Evolutionary conservation across 2,797 vertebrate genomes (phyloP).

Genomic region (Onychomys torridus): DNA sequence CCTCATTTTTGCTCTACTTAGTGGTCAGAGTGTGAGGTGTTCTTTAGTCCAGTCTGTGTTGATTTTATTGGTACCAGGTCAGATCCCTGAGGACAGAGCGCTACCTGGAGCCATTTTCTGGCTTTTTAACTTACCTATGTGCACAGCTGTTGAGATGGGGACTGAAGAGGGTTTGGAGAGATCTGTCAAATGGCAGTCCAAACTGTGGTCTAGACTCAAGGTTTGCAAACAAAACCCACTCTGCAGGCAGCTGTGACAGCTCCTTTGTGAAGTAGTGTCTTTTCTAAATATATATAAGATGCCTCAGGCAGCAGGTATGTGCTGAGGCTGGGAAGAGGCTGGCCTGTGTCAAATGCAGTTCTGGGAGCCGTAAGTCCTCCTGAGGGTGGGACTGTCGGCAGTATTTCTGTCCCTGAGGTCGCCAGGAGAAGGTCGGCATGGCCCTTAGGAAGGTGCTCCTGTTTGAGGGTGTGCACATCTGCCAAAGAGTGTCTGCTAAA

Average conservation of each 20-base stretch:
- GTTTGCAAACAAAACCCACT: background rate
- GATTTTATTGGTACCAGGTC: background rate
- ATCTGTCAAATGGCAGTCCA: background rate
- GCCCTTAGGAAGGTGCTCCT: background rate
- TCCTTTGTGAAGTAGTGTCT: background rate
- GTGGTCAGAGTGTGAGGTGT: background rate
- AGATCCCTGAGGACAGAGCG: background rate
- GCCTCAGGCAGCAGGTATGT: background rate
- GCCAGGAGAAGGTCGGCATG: background rate
- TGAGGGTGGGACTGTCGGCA: background rate
- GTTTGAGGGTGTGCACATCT: background rate
- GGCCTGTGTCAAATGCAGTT: background rate
- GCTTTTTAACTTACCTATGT: conserved; percentile 26
- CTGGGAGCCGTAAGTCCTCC: background rate
- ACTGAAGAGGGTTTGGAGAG: background rate
- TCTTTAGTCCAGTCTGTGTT: background rate
- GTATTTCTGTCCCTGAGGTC: background rate
- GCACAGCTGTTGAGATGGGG: background rate
- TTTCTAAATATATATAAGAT: background rate
- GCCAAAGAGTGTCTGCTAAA: background rate
- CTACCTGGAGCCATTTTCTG: background rate
- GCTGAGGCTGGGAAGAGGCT: background rate
- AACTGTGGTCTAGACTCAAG: background rate
- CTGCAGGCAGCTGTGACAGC: background rate
- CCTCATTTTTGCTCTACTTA: background rate